phyloP scores from a whole-genome alignment of 2,797 vertebrate species.

The Halcyon badia region DNA sequence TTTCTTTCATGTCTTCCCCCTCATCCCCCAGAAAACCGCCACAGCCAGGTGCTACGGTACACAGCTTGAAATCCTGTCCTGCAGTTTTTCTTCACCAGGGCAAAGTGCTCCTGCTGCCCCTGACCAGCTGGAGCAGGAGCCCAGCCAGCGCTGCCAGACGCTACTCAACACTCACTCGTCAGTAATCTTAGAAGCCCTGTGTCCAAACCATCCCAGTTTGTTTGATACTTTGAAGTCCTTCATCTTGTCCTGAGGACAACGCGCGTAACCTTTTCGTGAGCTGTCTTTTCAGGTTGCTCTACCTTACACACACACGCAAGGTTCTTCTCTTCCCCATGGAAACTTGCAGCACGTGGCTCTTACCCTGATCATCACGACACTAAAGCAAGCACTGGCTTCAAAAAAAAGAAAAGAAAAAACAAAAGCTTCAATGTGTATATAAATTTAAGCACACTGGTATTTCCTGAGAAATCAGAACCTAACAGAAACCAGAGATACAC shows the following conservation, averaged over 20 bases:
- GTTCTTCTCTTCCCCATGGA: not conserved
- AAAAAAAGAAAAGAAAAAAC: not conserved
- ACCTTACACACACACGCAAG: accelerated
- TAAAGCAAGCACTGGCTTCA: not conserved
- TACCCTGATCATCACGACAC: accelerated
- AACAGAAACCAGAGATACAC: not conserved
- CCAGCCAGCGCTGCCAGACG: not conserved
- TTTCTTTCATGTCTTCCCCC: not conserved
- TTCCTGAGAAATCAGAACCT: not conserved
- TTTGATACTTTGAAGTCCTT: not conserved
- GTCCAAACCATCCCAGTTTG: accelerated
- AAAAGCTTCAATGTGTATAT: not conserved
- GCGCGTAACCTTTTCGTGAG: accelerated
- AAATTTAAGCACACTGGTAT: not conserved
- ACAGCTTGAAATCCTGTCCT: not conserved
- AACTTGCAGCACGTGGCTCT: not conserved
- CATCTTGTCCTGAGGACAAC: not conserved
- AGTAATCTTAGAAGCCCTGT: not conserved
- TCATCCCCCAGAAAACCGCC: not conserved
- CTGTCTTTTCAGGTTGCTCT: accelerated
- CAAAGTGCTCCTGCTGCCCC: accelerated
- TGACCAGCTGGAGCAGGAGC: too few species aligned
- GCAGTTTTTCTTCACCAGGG: not conserved
- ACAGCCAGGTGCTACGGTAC: not conserved
- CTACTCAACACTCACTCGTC: accelerated